A percentile compares a stretch with the other conserved stretches of the same genome.
phyloP scores from a whole-genome alignment of 1,140 invertebrate species.

The Portunus trituberculatus region DNA sequence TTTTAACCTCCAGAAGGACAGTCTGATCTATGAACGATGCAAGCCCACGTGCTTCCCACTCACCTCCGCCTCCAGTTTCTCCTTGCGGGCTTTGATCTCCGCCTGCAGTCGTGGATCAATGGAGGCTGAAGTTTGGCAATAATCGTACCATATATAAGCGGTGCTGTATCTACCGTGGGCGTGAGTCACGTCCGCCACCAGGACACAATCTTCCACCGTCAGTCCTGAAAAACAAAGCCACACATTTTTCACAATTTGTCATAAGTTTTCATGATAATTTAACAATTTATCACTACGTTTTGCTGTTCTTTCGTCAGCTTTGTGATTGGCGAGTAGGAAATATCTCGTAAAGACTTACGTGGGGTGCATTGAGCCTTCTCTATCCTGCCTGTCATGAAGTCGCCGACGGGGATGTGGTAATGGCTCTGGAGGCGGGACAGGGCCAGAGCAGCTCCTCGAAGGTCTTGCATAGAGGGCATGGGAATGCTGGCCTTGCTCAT shows the following conservation, averaged over 20 bases:
- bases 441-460: not conserved
- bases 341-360: not conserved
- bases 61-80: not conserved
- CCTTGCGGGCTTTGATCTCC: not conserved
- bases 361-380: not conserved
- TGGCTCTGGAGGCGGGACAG: not conserved
- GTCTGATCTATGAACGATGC: not conserved
- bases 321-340: not conserved
- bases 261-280: not conserved
- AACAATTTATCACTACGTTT: not conserved
- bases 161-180: not conserved
- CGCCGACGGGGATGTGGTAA: conserved; percentile 23
- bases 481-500: not conserved
- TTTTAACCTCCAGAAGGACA: too few species aligned
- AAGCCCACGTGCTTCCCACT: not conserved
- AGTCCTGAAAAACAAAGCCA: not conserved
- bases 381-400: conserved; percentile 27
- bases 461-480: conserved; percentile 1
- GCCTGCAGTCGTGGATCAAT: not conserved
- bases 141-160: conserved; percentile 10
- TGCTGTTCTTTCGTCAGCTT: not conserved
- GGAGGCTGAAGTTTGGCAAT: not conserved
- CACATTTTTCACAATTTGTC: not conserved
- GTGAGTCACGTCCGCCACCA: not conserved
- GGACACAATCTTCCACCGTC: conserved; percentile 17